Conservation (phyloP, 2,888 invertebrate species). For the Itoplectis maculator region DNA sequence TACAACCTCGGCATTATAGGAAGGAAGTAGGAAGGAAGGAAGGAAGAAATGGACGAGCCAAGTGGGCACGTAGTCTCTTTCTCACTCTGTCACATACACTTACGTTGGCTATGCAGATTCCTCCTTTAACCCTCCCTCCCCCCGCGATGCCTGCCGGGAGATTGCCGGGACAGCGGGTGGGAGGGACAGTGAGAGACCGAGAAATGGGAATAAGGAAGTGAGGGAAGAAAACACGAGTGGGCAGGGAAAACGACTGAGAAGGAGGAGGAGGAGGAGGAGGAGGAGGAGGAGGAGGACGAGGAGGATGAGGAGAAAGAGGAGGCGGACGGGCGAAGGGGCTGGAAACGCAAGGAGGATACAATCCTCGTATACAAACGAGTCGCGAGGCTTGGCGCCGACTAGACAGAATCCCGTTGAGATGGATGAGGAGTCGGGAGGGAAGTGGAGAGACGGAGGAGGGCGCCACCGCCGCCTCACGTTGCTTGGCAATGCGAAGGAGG, state of each 20-base stretch:
- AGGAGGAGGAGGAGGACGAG: slow-evolving; percentile 22
- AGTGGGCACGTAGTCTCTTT: slow-evolving; percentile 58
- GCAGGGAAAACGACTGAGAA: slow-evolving; percentile 14
- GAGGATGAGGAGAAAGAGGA: slow-evolving; percentile 26
- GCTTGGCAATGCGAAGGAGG: slow-evolving; percentile 63
- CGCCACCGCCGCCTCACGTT: slow-evolving; percentile 29
- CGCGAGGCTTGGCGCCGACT: slow-evolving; percentile 70
- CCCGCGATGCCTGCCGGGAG: slow-evolving; percentile 54
- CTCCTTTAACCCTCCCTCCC: slow-evolving; percentile 21
- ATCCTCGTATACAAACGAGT: slow-evolving; percentile 69
- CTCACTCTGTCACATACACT: slow-evolving; percentile 48
- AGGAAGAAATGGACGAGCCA: slow-evolving; percentile 58
- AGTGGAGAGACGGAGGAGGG: slow-evolving; percentile 56
- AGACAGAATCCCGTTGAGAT: slow-evolving; percentile 69
- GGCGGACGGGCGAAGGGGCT: not conserved
- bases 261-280: slow-evolving; percentile 6
- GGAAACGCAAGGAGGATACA: slow-evolving; percentile 45
- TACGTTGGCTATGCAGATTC: slow-evolving; percentile 44
- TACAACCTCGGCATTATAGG: not conserved
- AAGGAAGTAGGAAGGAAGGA: slow-evolving; percentile 47
- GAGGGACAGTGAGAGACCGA: slow-evolving; percentile 10
- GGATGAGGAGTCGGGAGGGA: slow-evolving; percentile 65
- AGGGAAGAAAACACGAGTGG: slow-evolving; percentile 42
- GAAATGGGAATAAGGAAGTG: slow-evolving; percentile 49
- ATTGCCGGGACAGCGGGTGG: slow-evolving; percentile 46